Evolutionary conservation across 2,797 vertebrate species (phyloP).

Genomic region (Syngnathus acus): DNA sequence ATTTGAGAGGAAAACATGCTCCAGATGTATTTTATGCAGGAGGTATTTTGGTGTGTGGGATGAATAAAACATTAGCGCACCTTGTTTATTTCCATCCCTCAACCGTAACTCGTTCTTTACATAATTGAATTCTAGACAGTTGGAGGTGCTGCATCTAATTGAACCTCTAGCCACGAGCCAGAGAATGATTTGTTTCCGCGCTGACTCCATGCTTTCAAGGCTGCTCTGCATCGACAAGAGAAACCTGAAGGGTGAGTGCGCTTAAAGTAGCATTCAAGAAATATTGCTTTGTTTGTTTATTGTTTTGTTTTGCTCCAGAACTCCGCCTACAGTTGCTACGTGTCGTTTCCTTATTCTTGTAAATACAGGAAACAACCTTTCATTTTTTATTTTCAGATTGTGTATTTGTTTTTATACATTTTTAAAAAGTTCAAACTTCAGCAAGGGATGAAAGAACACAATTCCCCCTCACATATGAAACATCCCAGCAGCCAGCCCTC

Average conservation of each 20-base stretch:
- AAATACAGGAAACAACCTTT: no score
- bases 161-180: constrained; percentile 41
- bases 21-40: constrained; percentile 53
- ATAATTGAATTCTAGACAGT: constrained; percentile 55
- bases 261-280: background rate
- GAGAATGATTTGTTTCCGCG: constrained; percentile 57
- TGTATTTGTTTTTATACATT: no score
- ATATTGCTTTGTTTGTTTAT: background rate
- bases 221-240: constrained; percentile 7
- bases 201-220: constrained; percentile 32
- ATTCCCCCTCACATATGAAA: constrained; percentile 10
- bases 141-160: constrained; percentile 58
- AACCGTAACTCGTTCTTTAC: constrained; percentile 59
- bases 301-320: background rate
- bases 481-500: constrained; percentile 14
- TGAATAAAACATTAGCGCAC: constrained; percentile 64
- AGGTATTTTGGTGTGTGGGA: constrained; percentile 49
- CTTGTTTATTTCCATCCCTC: constrained; percentile 64
- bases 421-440: no score
- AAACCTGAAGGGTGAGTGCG: constrained; percentile 1
- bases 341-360: background rate
- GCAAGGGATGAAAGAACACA: no score
- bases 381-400: no score
- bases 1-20: constrained; percentile 37
- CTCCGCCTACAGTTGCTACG: background rate